A percentile compares a stretch with the other conserved stretches of the same genome.
Conservation (phyloP, 2,888 invertebrate species). For the Schizaphis graminum region DNA sequence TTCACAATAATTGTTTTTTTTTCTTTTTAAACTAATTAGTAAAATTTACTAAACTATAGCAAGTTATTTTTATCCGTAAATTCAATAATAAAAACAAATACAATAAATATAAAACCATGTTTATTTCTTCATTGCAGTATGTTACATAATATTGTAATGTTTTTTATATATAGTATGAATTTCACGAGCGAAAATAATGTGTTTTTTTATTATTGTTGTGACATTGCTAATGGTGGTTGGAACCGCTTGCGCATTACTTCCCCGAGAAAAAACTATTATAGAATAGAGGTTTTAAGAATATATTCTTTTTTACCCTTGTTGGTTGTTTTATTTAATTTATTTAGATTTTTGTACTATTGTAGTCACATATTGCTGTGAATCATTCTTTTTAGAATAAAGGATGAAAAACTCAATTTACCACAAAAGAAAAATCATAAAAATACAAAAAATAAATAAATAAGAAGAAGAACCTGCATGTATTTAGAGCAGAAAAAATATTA, state of each 20-base stretch:
- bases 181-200: background rate
- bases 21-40: background rate
- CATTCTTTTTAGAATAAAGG: background rate
- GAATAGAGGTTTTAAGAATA: background rate
- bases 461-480: background rate
- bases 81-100: background rate
- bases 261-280: background rate
- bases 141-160: background rate
- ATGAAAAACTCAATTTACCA: background rate
- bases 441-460: background rate
- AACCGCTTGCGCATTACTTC: background rate
- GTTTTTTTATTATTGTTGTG: background rate
- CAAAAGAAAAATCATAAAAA: slow-evolving; percentile 7
- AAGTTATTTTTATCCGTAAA: background rate
- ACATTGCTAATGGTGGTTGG: background rate
- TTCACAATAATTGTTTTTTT: background rate
- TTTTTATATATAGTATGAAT: background rate
- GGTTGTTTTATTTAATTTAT: background rate
- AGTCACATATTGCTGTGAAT: background rate
- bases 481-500: background rate
- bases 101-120: background rate
- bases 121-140: background rate
- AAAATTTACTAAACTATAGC: background rate
- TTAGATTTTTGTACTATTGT: background rate
- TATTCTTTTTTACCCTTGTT: background rate